These are phyloP conservation scores for Ennomos fuscantarius DNA, from an alignment of 2,888 invertebrate genomes.

Conservation along the genomic window DNA sequence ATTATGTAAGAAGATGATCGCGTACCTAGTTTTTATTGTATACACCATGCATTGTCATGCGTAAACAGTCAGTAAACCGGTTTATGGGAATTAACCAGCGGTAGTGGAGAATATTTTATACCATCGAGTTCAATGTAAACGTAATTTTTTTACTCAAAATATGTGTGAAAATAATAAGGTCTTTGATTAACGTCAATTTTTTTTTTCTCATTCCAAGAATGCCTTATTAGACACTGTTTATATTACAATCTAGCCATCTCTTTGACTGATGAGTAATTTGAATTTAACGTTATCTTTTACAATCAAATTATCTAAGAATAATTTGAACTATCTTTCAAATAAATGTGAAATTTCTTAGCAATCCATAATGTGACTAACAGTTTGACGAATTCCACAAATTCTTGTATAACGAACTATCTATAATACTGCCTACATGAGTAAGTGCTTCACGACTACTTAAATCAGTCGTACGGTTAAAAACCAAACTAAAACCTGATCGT, in stretches of 20 bases:
- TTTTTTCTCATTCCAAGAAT: no score
- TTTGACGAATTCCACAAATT: constrained; percentile 24
- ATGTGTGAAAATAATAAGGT: no score
- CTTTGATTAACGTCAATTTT: no score
- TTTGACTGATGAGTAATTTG: no score
- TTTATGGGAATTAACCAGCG: constrained; percentile 23
- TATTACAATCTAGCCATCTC: no score
- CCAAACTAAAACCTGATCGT: constrained; percentile 29
- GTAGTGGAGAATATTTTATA: not conserved
- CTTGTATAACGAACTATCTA: constrained; percentile 3
- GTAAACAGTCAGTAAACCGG: constrained; percentile 12
- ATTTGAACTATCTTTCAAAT: constrained; percentile 2
- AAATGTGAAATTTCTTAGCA: constrained; percentile 17
- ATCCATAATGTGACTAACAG: constrained; percentile 26
- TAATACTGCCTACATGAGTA: constrained; percentile 2
- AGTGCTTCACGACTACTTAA: constrained; percentile 3
- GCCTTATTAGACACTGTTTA: no score
- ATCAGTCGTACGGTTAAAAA: constrained; percentile 25
- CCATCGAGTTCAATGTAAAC: no score
- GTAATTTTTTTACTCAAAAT: no score
- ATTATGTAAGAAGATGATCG: no score
- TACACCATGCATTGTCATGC: not conserved
- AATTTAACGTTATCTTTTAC: no score
- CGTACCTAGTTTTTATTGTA: no score
- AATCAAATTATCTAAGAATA: no score